A percentile compares a stretch with the other conserved stretches of the same genome.
phyloP scores from a whole-genome alignment of 2,113 vertebrate genomes.

The Hippoglossus stenolepis region DNA sequence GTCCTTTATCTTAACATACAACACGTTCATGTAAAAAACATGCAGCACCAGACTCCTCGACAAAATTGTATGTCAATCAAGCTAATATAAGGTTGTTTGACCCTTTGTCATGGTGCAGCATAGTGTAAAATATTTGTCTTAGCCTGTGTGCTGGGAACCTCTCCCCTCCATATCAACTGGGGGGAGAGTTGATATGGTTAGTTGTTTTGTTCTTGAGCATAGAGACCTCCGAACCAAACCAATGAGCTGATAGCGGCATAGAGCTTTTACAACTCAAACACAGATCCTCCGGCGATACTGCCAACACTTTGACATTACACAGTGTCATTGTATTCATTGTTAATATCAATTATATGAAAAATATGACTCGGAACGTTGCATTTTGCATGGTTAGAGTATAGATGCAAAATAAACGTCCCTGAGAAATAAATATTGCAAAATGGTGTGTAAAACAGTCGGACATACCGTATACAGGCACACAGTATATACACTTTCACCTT shows the following conservation, averaged over 20 bases:
- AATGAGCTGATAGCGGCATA: constrained; percentile 12
- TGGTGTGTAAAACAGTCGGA: not conserved
- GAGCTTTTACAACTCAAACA: no score
- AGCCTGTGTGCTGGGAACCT: not conserved
- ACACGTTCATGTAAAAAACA: not conserved
- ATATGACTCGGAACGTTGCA: no score
- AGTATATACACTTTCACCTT: constrained; percentile 6
- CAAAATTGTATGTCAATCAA: not conserved
- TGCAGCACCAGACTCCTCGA: not conserved
- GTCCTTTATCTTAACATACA: not conserved
- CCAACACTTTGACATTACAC: no score
- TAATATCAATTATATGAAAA: no score
- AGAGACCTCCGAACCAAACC: not conserved
- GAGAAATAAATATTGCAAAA: constrained; percentile 4
- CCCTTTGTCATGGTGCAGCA: not conserved
- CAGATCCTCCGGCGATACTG: no score
- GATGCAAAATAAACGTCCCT: not conserved
- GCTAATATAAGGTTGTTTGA: not conserved
- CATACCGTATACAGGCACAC: not conserved
- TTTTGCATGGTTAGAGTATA: no score
- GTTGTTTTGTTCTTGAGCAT: not conserved
- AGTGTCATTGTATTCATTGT: no score
- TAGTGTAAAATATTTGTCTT: not conserved
- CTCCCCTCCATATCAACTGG: no score
- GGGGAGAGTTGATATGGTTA: not conserved